Conservation (phyloP, 2,888 invertebrate genomes). For the Nemoura dubitans region DNA sequence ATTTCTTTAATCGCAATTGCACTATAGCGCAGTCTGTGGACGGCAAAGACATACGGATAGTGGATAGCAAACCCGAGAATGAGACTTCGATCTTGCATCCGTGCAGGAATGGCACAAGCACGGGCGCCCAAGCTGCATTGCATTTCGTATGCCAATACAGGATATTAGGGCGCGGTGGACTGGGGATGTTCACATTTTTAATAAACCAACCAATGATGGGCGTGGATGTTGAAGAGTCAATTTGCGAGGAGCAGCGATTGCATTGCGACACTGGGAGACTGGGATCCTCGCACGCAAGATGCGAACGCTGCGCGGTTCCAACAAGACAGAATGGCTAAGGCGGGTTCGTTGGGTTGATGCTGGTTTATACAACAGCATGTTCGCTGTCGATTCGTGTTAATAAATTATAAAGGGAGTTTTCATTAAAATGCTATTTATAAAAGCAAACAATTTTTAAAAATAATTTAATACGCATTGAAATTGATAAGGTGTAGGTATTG, state of each 20-base stretch:
- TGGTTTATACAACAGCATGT: background rate
- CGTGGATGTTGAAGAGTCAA: background rate
- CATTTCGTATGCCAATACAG: background rate
- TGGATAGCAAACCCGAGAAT: no score
- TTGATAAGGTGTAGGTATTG: background rate
- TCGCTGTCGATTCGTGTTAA: background rate
- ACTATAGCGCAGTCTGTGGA: no score
- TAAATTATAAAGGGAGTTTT: background rate
- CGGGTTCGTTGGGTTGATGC: background rate
- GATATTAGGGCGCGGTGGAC: background rate
- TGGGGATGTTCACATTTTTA: background rate
- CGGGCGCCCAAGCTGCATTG: background rate
- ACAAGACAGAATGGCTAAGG: background rate
- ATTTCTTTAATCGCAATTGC: no score
- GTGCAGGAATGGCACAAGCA: no score
- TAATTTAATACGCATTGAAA: background rate
- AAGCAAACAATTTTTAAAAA: background rate
- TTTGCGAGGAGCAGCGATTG: background rate
- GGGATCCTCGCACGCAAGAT: background rate
- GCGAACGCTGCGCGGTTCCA: background rate
- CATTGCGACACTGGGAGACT: background rate
- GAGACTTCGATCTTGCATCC: no score
- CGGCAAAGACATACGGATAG: no score
- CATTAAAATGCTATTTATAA: background rate
- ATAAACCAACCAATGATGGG: conserved; percentile 4